Conservation (phyloP, 2,888 invertebrate species). For the Meteorus cinctellus region DNA sequence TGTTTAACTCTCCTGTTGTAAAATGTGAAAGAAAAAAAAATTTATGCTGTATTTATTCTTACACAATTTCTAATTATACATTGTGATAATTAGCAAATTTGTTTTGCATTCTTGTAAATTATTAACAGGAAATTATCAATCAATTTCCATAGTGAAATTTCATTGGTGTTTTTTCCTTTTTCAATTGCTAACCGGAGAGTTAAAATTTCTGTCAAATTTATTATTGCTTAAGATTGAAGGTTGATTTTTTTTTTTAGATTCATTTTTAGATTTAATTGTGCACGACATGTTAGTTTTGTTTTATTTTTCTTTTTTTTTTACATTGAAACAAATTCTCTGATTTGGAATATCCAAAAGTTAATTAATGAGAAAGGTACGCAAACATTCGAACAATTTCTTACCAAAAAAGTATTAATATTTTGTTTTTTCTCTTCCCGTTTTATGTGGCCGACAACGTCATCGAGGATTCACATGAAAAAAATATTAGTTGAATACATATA, state of each 20-base stretch:
- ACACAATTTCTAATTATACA: not conserved
- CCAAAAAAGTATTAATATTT: slow-evolving; percentile 7
- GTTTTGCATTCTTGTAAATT: not conserved
- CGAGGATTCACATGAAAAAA: not conserved
- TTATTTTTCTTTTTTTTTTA: slow-evolving; percentile 27
- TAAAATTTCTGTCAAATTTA: not conserved
- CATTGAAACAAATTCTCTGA: not conserved
- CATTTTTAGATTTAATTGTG: not conserved
- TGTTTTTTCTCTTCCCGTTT: slow-evolving; percentile 27
- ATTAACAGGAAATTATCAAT: not conserved
- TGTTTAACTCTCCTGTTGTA: not conserved
- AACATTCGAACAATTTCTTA: slow-evolving; percentile 8
- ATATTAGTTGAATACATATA: not conserved
- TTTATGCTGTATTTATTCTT: not conserved
- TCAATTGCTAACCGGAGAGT: not conserved
- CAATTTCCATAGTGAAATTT: not conserved
- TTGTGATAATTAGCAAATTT: not conserved
- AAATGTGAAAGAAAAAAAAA: not conserved
- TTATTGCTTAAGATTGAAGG: not conserved
- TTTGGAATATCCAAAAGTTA: not conserved
- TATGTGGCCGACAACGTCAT: not conserved
- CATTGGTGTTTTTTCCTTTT: not conserved
- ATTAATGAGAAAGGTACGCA: not conserved
- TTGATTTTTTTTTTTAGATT: not conserved
- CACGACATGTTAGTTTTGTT: not conserved